Percentiles rank a stretch among this genome's conserved stretches.
Conservation (phyloP, 2,888 invertebrate species). For the Drosophila suboccidentalis region DNA sequence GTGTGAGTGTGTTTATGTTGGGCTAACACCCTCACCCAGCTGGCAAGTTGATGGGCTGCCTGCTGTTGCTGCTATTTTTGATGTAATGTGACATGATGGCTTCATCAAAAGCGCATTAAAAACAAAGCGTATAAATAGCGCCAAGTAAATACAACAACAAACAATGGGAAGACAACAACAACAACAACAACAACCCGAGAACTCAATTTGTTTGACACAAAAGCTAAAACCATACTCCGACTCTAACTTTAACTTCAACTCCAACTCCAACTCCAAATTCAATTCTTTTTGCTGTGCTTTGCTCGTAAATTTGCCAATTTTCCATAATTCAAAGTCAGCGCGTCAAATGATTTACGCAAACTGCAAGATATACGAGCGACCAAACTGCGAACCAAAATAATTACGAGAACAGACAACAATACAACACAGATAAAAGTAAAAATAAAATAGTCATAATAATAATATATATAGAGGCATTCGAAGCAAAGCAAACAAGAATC, state of each 20-base stretch:
- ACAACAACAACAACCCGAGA: constrained; percentile 4
- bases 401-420: constrained; percentile 37
- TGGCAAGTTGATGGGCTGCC: constrained; percentile 31
- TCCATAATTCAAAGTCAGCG: constrained; percentile 62
- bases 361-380: constrained; percentile 43
- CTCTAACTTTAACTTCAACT: constrained; percentile 4
- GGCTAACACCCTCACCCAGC: constrained; percentile 57
- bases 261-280: constrained; percentile 2
- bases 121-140: constrained; percentile 72
- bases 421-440: constrained; percentile 19
- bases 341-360: constrained; percentile 56
- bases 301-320: constrained; percentile 54
- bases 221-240: neutral
- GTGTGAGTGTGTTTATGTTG: constrained; percentile 14
- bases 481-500: neutral
- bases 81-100: constrained; percentile 83
- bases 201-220: constrained; percentile 25
- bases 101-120: constrained; percentile 83
- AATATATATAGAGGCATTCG: neutral
- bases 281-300: constrained; percentile 4
- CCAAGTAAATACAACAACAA: constrained; percentile 47
- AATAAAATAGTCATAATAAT: constrained; percentile 1
- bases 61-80: constrained; percentile 62
- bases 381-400: constrained; percentile 35
- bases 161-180: neutral